Conservation (phyloP, 92 coral and sea anemone species). For the Bergia sp. region DNA sequence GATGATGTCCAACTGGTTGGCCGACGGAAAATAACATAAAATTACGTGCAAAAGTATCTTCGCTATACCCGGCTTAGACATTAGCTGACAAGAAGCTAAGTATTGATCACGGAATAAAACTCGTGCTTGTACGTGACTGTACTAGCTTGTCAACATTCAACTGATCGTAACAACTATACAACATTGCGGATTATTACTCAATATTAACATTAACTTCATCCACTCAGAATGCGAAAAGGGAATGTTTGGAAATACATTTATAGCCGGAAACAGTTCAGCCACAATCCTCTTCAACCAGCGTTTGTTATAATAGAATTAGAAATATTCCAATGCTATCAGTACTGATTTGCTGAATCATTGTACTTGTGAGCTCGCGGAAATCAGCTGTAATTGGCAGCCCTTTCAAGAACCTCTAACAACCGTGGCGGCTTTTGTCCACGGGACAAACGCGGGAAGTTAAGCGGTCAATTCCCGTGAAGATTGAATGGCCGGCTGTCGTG, state of each 20-base stretch:
- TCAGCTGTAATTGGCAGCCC: not conserved
- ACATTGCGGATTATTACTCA: not conserved
- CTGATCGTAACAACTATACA: not conserved
- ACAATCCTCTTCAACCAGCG: not conserved
- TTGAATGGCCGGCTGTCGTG: not conserved
- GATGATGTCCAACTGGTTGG: not conserved
- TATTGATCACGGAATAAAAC: not conserved
- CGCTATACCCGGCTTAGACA: not conserved
- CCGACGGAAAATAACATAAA: not conserved
- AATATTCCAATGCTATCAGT: not conserved
- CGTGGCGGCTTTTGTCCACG: not conserved
- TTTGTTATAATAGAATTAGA: not conserved
- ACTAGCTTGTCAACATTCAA: not conserved
- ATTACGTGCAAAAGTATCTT: not conserved
- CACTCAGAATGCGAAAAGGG: not conserved
- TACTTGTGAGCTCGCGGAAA: not conserved
- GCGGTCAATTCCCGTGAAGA: not conserved
- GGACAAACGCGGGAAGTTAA: not conserved
- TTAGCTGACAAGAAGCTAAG: not conserved
- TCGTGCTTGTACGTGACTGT: not conserved
- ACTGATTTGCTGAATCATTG: not conserved
- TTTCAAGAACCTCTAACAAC: not conserved
- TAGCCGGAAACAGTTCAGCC: constrained; percentile 2
- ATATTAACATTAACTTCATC: not conserved
- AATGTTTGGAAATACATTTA: not conserved